Conservation (phyloP, 2,797 vertebrate genomes). For the Cynodonichthys magdalenae region DNA sequence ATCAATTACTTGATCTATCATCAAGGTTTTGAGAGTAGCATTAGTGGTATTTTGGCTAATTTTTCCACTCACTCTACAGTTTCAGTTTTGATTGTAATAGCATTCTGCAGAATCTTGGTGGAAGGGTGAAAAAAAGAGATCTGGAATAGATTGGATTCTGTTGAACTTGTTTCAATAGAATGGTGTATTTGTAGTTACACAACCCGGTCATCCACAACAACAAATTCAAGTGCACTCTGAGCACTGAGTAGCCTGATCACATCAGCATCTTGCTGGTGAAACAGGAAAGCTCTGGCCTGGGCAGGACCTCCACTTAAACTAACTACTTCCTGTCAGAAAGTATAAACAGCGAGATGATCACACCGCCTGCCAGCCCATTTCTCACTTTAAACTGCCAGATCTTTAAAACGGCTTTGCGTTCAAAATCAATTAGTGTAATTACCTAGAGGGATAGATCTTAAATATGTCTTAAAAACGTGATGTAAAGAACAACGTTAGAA, state of each 20-base stretch:
- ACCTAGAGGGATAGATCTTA: constrained; percentile 22
- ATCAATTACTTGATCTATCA: not conserved
- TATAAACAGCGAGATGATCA: constrained; percentile 75
- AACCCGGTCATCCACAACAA: not conserved
- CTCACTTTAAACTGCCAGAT: constrained; percentile 36
- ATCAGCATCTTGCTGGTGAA: constrained; percentile 69
- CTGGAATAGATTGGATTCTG: not conserved
- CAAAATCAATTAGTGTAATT: constrained; percentile 40
- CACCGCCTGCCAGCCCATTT: constrained; percentile 40
- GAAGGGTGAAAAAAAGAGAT: rapidly evolving
- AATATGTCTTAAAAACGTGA: constrained; percentile 4
- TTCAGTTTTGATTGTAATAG: not conserved
- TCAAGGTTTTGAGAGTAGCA: not conserved
- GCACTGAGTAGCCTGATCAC: constrained; percentile 66
- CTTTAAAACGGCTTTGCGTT: constrained; percentile 18
- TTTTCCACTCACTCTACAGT: not conserved
- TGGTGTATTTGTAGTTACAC: constrained; percentile 2
- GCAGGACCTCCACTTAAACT: constrained; percentile 85
- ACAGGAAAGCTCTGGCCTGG: constrained; percentile 89
- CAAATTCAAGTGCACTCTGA: constrained; percentile 12
- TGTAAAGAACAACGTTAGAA: constrained; percentile 2
- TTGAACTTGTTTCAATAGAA: constrained; percentile 2
- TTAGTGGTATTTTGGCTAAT: not conserved
- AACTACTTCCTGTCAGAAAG: constrained; percentile 89
- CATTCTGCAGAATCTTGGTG: not conserved